Conservation (phyloP, 1,140 invertebrate species). For the Zaprionus africanus region DNA sequence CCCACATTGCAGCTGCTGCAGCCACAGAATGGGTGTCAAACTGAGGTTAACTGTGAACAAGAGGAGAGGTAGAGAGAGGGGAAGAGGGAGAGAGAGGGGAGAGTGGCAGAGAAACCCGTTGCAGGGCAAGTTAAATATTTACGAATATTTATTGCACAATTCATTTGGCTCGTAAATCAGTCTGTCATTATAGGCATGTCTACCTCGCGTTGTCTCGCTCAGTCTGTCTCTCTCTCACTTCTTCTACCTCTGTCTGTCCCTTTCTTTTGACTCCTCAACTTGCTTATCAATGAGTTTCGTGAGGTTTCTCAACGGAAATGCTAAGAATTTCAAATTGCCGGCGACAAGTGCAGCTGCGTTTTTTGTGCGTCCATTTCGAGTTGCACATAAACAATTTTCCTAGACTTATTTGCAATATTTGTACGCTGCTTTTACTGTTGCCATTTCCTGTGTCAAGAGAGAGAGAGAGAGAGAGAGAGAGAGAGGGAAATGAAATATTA, state of each 20-base stretch:
- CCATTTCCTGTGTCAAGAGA: slow-evolving; percentile 75
- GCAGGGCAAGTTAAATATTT: slow-evolving; percentile 39
- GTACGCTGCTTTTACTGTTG: slow-evolving; percentile 19
- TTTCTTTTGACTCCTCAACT: too few relatives aligned
- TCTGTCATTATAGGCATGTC: slow-evolving; percentile 26
- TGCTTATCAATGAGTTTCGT: slow-evolving; percentile 43
- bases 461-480: slow-evolving; percentile 3
- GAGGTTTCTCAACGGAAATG: slow-evolving; percentile 48
- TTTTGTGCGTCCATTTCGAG: slow-evolving; percentile 11
- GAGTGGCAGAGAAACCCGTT: slow-evolving; percentile 61
- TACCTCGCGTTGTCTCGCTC: too few relatives aligned
- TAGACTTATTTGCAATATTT: slow-evolving; percentile 53
- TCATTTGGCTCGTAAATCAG: slow-evolving; percentile 64
- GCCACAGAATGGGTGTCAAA: slow-evolving; percentile 36
- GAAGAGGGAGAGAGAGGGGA: background rate
- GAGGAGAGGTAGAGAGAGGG: slow-evolving; percentile 7
- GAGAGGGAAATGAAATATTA: slow-evolving; percentile 35
- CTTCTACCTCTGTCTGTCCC: background rate
- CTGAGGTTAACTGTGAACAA: slow-evolving; percentile 64
- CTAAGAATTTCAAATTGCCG: slow-evolving; percentile 55
- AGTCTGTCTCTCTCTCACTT: too few relatives aligned
- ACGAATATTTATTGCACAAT: slow-evolving; percentile 38
- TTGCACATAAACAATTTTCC: slow-evolving; percentile 34
- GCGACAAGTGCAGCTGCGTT: slow-evolving; percentile 34
- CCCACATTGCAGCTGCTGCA: slow-evolving; percentile 64